Conservation (phyloP, 2,888 invertebrate genomes). For the Drosophila acutilabella region DNA sequence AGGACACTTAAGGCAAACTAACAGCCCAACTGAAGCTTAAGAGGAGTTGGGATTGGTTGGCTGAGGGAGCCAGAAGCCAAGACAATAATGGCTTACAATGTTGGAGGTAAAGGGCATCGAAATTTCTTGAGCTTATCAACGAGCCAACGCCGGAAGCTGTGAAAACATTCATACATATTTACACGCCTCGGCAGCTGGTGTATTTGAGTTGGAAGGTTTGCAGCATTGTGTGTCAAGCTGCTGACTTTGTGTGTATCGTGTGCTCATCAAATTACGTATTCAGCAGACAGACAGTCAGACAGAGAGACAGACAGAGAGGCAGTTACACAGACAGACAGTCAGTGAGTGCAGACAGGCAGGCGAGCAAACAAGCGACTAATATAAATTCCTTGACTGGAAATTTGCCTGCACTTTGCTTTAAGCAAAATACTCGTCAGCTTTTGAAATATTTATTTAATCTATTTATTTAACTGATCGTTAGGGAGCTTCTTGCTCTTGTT, state of each 20-base stretch:
- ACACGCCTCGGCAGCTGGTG: constrained; percentile 60
- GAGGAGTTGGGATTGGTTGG: constrained; percentile 25
- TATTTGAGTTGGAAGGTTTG: constrained; percentile 24
- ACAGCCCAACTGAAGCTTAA: constrained; percentile 39
- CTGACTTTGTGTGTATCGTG: constrained; percentile 40
- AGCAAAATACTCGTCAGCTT: constrained; percentile 10
- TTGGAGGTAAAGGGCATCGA: constrained; percentile 57
- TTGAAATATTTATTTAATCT: constrained; percentile 26
- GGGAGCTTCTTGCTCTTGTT: constrained; percentile 14
- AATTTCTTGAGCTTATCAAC: constrained; percentile 79
- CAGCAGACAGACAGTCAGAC: constrained; percentile 52
- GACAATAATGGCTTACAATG: constrained; percentile 41
- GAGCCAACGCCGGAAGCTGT: constrained; percentile 73
- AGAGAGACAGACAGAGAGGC: constrained; percentile 20
- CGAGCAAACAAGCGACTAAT: constrained; percentile 47
- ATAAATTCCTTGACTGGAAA: constrained; percentile 55
- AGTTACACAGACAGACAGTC: constrained; percentile 25
- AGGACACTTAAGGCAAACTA: constrained; percentile 72
- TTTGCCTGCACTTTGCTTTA: constrained; percentile 39
- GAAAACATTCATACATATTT: constrained; percentile 76
- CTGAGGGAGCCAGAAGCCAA: constrained; percentile 6
- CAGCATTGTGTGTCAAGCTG: constrained; percentile 51
- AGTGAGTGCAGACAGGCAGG: constrained; percentile 20
- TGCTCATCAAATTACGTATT: constrained; percentile 77
- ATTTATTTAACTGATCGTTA: constrained; percentile 39